phyloP scores from a whole-genome alignment of 2,797 vertebrate genomes.

The Tinamus major region DNA sequence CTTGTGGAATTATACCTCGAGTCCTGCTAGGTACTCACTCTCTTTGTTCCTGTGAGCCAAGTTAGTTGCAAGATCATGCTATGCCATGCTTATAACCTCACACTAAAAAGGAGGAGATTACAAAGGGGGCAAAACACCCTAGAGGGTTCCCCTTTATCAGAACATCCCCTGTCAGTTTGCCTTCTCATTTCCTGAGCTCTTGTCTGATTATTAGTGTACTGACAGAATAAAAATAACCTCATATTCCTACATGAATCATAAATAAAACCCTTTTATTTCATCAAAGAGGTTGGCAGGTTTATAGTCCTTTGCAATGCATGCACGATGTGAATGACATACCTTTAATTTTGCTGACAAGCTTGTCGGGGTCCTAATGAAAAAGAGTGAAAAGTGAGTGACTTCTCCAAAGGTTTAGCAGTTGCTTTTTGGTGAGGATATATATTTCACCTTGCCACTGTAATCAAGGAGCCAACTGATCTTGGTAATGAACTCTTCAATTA shows the following conservation, averaged over 20 bases:
- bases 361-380: constrained; percentile 85
- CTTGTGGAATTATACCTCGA: constrained; percentile 61
- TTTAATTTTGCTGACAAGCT: constrained; percentile 97
- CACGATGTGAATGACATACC: constrained; percentile 91
- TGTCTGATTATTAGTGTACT: constrained; percentile 87
- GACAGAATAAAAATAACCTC: constrained; percentile 88
- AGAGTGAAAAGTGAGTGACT: constrained; percentile 86
- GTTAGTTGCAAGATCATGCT: constrained; percentile 75
- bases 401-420: constrained; percentile 84
- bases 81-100: constrained; percentile 76
- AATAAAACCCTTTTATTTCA: constrained; percentile 89
- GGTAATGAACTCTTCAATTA: constrained; percentile 84
- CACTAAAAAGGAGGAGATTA: constrained; percentile 81
- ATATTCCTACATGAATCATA: constrained; percentile 88
- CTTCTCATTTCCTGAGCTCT: constrained; percentile 84
- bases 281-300: constrained; percentile 90
- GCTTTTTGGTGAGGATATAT: constrained; percentile 81
- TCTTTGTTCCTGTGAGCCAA: constrained; percentile 79
- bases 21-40: constrained; percentile 65
- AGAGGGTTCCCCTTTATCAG: constrained; percentile 84
- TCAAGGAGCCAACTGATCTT: constrained; percentile 80
- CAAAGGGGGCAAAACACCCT: constrained; percentile 84
- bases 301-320: constrained; percentile 90
- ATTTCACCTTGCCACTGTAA: constrained; percentile 83
- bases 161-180: constrained; percentile 84